Evolutionary conservation across 2,888 invertebrate species (phyloP).

Genomic region (Aleiodes leptofemur): DNA sequence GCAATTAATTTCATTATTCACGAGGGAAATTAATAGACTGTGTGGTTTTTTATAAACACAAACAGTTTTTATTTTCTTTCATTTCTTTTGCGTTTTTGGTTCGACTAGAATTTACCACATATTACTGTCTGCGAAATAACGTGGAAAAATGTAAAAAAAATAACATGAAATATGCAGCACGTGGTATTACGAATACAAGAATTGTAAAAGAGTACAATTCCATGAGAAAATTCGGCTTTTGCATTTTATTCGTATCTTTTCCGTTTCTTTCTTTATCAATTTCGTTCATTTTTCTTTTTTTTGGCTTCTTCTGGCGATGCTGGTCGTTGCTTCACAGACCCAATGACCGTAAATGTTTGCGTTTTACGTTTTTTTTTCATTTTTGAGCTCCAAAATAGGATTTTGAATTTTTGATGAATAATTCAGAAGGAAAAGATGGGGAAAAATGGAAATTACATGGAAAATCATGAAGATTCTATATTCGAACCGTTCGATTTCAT

Average conservation of each 20-base stretch:
- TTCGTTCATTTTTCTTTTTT: background rate
- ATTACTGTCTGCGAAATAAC: conserved; percentile 26
- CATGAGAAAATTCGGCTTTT: background rate
- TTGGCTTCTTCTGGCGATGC: conserved; percentile 71
- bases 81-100: conserved; percentile 1
- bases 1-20: conserved; percentile 9
- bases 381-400: conserved; percentile 48
- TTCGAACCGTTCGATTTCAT: no score
- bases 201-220: conserved; percentile 37
- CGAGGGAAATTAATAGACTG: background rate
- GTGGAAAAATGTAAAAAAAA: conserved; percentile 33
- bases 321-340: conserved; percentile 73
- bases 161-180: conserved; percentile 27
- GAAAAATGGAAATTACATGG: no score
- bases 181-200: conserved; percentile 22
- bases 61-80: conserved; percentile 17
- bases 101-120: background rate
- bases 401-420: conserved; percentile 52
- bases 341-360: conserved; percentile 42
- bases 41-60: background rate
- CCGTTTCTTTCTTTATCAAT: background rate
- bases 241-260: background rate
- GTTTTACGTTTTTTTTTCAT: conserved; percentile 20
- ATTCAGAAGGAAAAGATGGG: no score
- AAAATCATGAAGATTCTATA: no score